A percentile compares a stretch with the other conserved stretches of the same genome.
Evolutionary conservation across 2,113 vertebrate species (phyloP).

Genomic region (Oenanthe melanoleuca): DNA sequence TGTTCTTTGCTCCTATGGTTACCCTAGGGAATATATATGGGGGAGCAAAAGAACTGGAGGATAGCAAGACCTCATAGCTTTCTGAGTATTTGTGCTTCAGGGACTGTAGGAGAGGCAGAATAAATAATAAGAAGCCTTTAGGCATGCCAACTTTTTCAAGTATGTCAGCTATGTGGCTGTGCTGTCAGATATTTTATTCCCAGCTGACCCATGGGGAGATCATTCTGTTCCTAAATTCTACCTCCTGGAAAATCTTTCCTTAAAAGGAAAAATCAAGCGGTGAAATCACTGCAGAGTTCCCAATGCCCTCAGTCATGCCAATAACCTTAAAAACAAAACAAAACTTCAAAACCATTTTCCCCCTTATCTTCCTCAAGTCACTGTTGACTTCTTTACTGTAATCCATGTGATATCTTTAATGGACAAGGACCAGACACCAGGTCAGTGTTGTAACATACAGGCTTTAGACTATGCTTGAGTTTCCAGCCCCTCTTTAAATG

Average conservation of each 20-base stretch:
- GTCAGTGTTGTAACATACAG: not conserved
- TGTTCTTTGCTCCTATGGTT: not conserved
- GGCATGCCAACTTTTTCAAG: not conserved
- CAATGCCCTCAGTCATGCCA: not conserved
- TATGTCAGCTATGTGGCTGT: not conserved
- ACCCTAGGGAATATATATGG: not conserved
- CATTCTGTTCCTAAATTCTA: slow-evolving; percentile 36
- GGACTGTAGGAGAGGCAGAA: not conserved
- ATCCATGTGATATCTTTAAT: not conserved
- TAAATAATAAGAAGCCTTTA: slow-evolving; percentile 35
- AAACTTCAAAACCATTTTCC: not conserved
- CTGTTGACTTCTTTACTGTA: not conserved
- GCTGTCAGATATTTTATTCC: slow-evolving; percentile 8
- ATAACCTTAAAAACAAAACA: not conserved
- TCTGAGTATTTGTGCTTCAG: slow-evolving; percentile 25
- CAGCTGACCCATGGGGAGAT: not conserved
- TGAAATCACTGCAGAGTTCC: not conserved
- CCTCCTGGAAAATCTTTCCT: not conserved
- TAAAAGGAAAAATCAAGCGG: not conserved
- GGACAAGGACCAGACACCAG: not conserved
- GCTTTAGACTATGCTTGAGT: fast-evolving
- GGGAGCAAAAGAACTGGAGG: not conserved
- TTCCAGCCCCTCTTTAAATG: not conserved
- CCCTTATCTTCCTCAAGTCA: not conserved
- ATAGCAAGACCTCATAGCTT: not conserved